Evolutionary conservation across 2,113 vertebrate genomes (phyloP), one percentile per base, ranked within the genome.

Genomic region (Paraplagusia blochii): DNA sequence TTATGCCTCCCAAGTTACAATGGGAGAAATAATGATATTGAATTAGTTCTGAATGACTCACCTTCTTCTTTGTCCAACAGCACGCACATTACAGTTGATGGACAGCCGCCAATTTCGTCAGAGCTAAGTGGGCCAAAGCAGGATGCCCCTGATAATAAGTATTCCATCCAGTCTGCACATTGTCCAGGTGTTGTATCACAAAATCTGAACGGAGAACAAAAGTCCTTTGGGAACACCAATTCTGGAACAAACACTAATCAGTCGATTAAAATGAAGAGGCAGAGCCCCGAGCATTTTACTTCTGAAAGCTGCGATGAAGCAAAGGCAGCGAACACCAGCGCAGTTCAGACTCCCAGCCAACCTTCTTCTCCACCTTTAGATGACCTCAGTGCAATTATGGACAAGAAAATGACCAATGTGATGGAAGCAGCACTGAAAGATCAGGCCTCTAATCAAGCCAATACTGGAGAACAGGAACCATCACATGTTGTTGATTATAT

Each of bases 1-100:
- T 85, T 80, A 79, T 85, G 73, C 66, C 64, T 77, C 79, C 47
- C 77, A 87, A 83, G 80, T 84, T 85, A 83, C 82, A 85, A 62
- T 75, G 83, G 81, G 72, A 58, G 45, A 75, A 78, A 87, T 45
- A 60, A 83, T 54, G 66, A 83, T 78, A 81, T 81, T 79, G 76
- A 83, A 85, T 82, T 85, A 60, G 72, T 78, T 77, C 63, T 82
- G 67, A 76, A 80, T 64, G 81, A 80, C 62, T 76, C 78, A 72
- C 76, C 69, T 67, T 61, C 76, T 29, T 75, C 77, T 67, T 73
- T 74, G 72, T 75, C 72, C 48, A 66, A 74, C 53, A 74, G 68
- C 50, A 44, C 59, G 78, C 74, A 84, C 63, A 66, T 72, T 58
- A 44, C 66, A 61, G 38, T 79, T 44, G 46, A 76, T 72, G 58